Evolutionary conservation across 2,797 vertebrate genomes (phyloP).

Genomic region (Molossus molossus): DNA sequence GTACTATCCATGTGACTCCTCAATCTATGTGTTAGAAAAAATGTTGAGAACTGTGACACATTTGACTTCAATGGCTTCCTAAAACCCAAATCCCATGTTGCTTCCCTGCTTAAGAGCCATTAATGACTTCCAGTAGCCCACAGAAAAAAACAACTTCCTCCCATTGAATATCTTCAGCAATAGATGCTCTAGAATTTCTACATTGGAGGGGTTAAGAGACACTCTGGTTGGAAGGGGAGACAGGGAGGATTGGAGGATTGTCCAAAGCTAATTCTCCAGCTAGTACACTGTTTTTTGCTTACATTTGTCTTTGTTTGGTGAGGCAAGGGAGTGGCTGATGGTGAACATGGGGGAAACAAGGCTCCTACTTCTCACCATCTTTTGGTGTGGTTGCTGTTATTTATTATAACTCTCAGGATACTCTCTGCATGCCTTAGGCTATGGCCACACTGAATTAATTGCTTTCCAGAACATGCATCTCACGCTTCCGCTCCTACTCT

Average conservation of each 20-base stretch:
- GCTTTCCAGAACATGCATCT: background rate
- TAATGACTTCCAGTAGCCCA: background rate
- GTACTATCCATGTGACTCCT: background rate
- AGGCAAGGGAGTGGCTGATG: background rate
- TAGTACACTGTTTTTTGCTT: background rate
- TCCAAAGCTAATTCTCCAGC: conserved; percentile 21
- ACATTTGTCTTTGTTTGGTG: conserved; percentile 37
- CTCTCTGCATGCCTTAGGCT: background rate
- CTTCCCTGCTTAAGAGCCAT: background rate
- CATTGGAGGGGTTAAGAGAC: background rate
- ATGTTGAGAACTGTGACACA: background rate
- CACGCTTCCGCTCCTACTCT: background rate
- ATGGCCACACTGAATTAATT: background rate
- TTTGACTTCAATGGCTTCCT: background rate
- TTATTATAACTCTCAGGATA: background rate
- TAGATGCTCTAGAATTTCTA: conserved; percentile 44
- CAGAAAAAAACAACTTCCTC: background rate
- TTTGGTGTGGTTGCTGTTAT: background rate
- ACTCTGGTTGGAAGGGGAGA: background rate
- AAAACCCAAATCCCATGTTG: background rate
- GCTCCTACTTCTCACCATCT: background rate
- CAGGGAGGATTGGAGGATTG: background rate
- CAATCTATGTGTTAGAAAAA: background rate
- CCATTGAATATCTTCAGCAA: conserved; percentile 31
- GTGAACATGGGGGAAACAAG: background rate